Evolutionary conservation across 1,140 invertebrate genomes (phyloP).

Genomic region (Popillia japonica): DNA sequence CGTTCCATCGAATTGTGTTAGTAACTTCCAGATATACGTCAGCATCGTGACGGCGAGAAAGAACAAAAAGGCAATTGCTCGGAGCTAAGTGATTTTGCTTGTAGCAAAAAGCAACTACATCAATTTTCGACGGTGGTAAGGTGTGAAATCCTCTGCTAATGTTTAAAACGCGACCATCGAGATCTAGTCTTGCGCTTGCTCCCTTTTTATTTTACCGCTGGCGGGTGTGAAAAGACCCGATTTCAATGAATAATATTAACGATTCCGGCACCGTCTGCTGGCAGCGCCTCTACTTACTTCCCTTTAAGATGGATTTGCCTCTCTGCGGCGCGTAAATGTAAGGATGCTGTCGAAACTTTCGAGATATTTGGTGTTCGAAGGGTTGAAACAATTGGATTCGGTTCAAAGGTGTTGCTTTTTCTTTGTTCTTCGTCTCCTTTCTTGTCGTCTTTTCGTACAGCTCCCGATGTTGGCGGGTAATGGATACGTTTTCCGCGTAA

Average conservation of each 20-base stretch:
- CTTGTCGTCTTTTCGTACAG: background rate
- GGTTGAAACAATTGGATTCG: background rate
- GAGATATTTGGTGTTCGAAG: background rate
- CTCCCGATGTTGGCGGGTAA: background rate
- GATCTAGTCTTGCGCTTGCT: background rate
- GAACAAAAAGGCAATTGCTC: slow-evolving; percentile 33
- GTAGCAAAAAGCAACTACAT: slow-evolving; percentile 28
- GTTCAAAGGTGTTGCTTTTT: background rate
- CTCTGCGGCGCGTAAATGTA: background rate
- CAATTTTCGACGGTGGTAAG: slow-evolving; percentile 2
- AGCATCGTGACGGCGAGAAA: background rate
- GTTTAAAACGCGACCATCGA: background rate
- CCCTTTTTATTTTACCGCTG: background rate
- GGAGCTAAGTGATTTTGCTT: slow-evolving; percentile 28
- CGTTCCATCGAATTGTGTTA: background rate
- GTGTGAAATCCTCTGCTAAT: background rate
- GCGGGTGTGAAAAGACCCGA: background rate
- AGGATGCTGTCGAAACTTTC: slow-evolving; percentile 1
- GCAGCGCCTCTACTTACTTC: background rate
- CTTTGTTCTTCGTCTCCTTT: background rate
- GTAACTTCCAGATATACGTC: background rate
- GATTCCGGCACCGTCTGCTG: background rate
- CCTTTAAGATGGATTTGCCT: background rate
- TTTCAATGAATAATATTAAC: slow-evolving; percentile 21
- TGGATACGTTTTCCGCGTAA: background rate